Conservation (phyloP, 2,113 vertebrate genomes). For the Rattus norvegicus region GRCr8 NC_086035.1:7539501-7540000, state of each 20-base stretch:
- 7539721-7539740: slow-evolving; percentile 58
- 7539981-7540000: background rate
- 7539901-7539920: background rate
- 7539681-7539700: slow-evolving; percentile 61
- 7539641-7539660: slow-evolving; percentile 74
- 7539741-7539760: background rate
- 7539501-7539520: background rate
- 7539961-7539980: background rate
- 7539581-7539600: slow-evolving; percentile 39
- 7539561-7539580: background rate
- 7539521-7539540: background rate
- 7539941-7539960: background rate
- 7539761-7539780: slow-evolving; percentile 26
- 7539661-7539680: slow-evolving; percentile 57
- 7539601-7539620: slow-evolving; percentile 72
- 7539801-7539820: background rate
- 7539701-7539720: slow-evolving; percentile 48
- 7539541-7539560: background rate
- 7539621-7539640: slow-evolving; percentile 47
- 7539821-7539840: background rate
- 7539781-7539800: background rate
- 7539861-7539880: background rate
- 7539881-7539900: background rate
- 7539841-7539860: background rate
- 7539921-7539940: background rate